Evolutionary conservation across 2,888 invertebrate genomes (phyloP).

Genomic region (Sarcophaga caerulescens): DNA sequence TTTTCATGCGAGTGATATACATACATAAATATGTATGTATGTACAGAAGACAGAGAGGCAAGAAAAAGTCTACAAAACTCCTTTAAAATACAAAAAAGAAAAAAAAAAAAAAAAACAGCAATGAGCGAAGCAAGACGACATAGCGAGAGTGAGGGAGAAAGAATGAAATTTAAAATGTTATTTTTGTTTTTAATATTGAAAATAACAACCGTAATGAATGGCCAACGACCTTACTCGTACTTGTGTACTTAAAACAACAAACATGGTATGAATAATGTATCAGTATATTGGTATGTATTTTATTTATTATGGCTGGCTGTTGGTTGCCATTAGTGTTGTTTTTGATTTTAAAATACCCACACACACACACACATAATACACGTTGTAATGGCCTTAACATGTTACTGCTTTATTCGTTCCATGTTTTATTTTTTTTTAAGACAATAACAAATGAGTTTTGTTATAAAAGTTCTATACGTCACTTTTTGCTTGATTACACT

Average conservation of each 20-base stretch:
- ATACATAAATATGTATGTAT: too few relatives aligned
- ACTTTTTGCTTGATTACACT: too few relatives aligned
- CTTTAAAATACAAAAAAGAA: neutral
- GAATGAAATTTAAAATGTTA: slow-evolving; percentile 31
- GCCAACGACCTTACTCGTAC: slow-evolving; percentile 62
- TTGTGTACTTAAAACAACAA: neutral
- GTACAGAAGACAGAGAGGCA: neutral
- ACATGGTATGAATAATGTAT: neutral
- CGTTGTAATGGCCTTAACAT: slow-evolving; percentile 55
- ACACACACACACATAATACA: neutral
- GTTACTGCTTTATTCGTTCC: slow-evolving; percentile 5
- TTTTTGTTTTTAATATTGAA: neutral
- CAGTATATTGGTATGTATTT: neutral
- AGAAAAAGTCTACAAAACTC: neutral
- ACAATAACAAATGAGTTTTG: too few relatives aligned
- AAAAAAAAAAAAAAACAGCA: neutral
- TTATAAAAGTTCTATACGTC: too few relatives aligned
- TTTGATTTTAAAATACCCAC: slow-evolving; percentile 22
- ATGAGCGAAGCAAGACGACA: neutral
- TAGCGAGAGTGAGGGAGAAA: slow-evolving; percentile 3
- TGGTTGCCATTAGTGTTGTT: slow-evolving; percentile 11
- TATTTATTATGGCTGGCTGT: slow-evolving; percentile 8
- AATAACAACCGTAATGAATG: slow-evolving; percentile 56
- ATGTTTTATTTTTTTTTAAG: too few relatives aligned
- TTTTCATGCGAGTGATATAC: neutral